Evolutionary conservation across 2,113 vertebrate genomes (phyloP), one percentile per base, ranked within the genome.

Genomic region (Crotalus helleri): DNA sequence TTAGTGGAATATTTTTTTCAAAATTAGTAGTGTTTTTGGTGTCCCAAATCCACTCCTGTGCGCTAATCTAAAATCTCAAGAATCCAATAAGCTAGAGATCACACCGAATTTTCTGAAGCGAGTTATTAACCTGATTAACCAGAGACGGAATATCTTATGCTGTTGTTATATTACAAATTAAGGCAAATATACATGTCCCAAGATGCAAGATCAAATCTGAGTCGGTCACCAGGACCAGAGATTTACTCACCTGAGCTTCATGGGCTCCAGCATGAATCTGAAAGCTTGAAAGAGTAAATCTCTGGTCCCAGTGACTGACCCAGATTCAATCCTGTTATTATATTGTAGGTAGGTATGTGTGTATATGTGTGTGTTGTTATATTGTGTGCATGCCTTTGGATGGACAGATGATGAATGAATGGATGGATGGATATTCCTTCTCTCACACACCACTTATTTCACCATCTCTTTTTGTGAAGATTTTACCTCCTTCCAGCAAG

Each of bases 401-500:
- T n/a, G 12, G 59, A 64, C 29, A 11, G 10, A 29, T 64, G 26
- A 3, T 51, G 57, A 21, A 57, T 1, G 55, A 2, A 23, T 23
- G 2, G 21, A 55, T 55, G 15, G 54, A 55, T 55, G 15, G 15
- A 55, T 81, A 21, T 1, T 81, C 69, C 33, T 39, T 81, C 17
- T 39, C 33, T 39, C 33, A 19, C 33, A 69, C 2, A 69, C 64
- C 12, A 81, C 6, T 33, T 81, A 39, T 19, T 3, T 39, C 69
- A 21, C 69, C 15, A 81, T 6, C 33, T 86, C 0, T 88, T 74
- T 93, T 93, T 44, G 88, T 91, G 24, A 93, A 92, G 51, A 87
- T 4, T 17, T 91, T 23, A 33, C 49, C 91, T 95, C 53, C 24
- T 88, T 92, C 53, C 89, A 90, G 93, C 53, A 91, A 69, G 64